Base-by-base conservation (phyloP, 2,888 invertebrate species). In the Hemithea aestivaria region DNA sequence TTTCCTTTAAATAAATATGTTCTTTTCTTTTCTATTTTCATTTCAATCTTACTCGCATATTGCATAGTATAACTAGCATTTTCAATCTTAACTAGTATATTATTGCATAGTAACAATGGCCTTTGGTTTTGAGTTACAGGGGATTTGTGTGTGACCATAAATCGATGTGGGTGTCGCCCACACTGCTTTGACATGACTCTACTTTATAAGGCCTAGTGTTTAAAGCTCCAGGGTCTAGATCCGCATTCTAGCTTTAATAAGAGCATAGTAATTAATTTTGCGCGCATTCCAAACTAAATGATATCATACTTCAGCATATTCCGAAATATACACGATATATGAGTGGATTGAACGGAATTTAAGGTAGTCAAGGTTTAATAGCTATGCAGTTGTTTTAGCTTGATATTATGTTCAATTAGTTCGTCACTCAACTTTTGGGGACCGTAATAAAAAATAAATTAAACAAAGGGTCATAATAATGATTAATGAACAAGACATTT, bases 81-180 rank as follows among this genome's bases (percentile, higher is more conserved):
- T n/a, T n/a, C n/a, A n/a, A n/a, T n/a, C n/a, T n/a, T n/a, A n/a
- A n/a, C n/a, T n/a, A n/a, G n/a, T n/a, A n/a, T n/a, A n/a, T n/a
- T n/a, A n/a, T n/a, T n/a, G n/a, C n/a, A n/a, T n/a, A n/a, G n/a
- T n/a, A n/a, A n/a, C n/a, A 30, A 38, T 30, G 35, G 32, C 35
- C 42, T 35, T 27, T 35, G 42, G 27, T 35, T 22, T 22, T n/a
- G n/a, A n/a, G n/a, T n/a, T n/a, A n/a, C n/a, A n/a, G n/a, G 6
- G 25, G 22, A 27, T 6, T 21, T 11, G 36, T 45, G 45, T 45
- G 42, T 41, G 40, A 40, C 37, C 40, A 27, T 34, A 39, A 24
- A 23, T 10, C 12, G 35, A 27, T 32, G 49, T 49, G 47, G 45
- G 49, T 33, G 45, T 40, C 47, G 40, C 49, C 52, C 43, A 49